Percentiles rank a stretch among this genome's conserved stretches.
phyloP scores from a whole-genome alignment of 2,888 invertebrate genomes.

The Graphium colonna region DNA sequence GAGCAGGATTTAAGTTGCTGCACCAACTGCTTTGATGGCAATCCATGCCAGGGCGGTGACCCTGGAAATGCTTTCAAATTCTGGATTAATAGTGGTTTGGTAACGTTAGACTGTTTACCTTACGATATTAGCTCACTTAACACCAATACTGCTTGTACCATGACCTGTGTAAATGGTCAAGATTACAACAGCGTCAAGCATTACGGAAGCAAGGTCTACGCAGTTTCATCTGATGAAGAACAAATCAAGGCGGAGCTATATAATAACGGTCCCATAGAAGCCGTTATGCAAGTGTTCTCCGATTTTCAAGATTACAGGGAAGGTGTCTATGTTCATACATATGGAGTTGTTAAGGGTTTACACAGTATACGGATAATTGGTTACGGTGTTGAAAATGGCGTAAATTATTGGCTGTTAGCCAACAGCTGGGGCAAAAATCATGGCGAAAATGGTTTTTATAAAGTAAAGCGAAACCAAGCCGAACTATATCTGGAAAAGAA shows the following conservation, averaged over 20 bases:
- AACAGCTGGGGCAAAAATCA: slow-evolving; percentile 93
- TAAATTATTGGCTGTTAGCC: slow-evolving; percentile 89
- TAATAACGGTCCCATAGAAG: slow-evolving; percentile 89
- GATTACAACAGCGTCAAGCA: slow-evolving; percentile 83
- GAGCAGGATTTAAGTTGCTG: slow-evolving; percentile 91
- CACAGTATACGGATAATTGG: slow-evolving; percentile 90
- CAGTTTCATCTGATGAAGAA: slow-evolving; percentile 70
- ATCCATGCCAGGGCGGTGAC: neutral
- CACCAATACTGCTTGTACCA: slow-evolving; percentile 76
- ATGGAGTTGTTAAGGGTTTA: slow-evolving; percentile 86
- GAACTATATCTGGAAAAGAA: neutral
- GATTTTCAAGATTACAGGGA: slow-evolving; percentile 86
- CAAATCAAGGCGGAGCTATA: slow-evolving; percentile 87
- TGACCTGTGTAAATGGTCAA: slow-evolving; percentile 82
- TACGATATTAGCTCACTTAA: neutral
- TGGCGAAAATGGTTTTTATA: slow-evolving; percentile 85
- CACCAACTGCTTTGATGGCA: neutral
- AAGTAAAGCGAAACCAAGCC: slow-evolving; percentile 7
- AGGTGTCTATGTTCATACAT: slow-evolving; percentile 80
- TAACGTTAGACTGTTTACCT: slow-evolving; percentile 7
- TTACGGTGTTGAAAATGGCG: slow-evolving; percentile 85
- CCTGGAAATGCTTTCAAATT: neutral
- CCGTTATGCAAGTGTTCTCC: slow-evolving; percentile 83
- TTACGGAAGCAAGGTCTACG: slow-evolving; percentile 74
- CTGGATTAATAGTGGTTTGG: slow-evolving; percentile 9